These are phyloP conservation scores for Spinus olivaceus DNA, from an alignment of 2,797 vertebrate genomes.

Conservation along the genomic window DNA sequence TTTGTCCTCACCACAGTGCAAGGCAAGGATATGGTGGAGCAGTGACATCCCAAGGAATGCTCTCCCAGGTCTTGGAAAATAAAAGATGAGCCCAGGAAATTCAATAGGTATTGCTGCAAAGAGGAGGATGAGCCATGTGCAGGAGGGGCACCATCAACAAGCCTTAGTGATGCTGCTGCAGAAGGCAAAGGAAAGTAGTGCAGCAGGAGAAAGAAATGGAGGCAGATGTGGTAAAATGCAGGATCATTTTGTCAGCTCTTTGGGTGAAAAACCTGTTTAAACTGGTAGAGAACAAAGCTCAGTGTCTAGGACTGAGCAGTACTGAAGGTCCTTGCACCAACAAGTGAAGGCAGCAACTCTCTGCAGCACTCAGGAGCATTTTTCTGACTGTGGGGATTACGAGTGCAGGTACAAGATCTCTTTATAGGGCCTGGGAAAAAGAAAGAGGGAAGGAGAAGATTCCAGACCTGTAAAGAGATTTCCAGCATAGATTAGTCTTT, in stretches of 20 bases:
- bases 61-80: not conserved
- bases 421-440: not conserved
- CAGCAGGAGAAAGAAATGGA: not conserved
- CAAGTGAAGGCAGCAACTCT: not conserved
- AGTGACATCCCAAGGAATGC: not conserved
- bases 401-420: not conserved
- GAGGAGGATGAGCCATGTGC: not conserved
- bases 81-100: not conserved
- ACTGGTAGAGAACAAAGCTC: not conserved
- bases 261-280: not conserved
- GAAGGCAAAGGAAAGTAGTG: not conserved
- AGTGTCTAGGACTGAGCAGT: not conserved
- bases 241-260: not conserved
- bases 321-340: not conserved
- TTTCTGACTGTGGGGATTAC: not conserved
- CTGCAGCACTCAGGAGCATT: not conserved
- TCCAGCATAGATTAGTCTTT: conserved; percentile 1
- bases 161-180: not conserved
- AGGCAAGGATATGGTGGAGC: not conserved
- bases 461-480: not conserved
- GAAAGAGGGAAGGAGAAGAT: not conserved
- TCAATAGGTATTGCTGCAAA: not conserved
- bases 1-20: not conserved
- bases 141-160: not conserved
- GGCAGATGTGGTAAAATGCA: not conserved